A percentile compares a stretch with the other conserved stretches of the same genome.
These are phyloP conservation scores for Bilobella aurantiaca DNA, from an alignment of 1,140 invertebrate species.

Conservation along the genomic window DNA sequence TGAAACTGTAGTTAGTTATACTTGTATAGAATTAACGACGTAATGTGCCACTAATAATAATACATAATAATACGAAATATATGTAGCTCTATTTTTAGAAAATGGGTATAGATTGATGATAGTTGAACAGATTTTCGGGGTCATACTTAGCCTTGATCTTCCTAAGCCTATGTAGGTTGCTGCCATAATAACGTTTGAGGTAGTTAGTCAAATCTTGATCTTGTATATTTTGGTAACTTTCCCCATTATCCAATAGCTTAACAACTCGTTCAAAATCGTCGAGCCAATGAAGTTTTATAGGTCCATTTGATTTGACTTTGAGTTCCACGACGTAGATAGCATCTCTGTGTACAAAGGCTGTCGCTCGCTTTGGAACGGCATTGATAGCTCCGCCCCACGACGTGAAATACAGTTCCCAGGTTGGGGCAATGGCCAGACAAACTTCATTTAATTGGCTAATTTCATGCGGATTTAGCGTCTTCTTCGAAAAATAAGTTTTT, in stretches of 20 bases:
- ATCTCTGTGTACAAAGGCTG: background rate
- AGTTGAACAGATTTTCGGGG: background rate
- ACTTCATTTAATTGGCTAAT: background rate
- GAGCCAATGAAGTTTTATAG: background rate
- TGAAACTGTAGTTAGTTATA: no score
- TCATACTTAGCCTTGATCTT: background rate
- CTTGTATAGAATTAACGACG: no score
- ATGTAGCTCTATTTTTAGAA: no score
- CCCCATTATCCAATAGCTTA: background rate
- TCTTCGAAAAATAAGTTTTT: background rate
- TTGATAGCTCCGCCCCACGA: background rate
- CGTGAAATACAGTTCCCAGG: background rate
- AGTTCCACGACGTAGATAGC: background rate
- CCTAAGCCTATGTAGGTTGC: background rate
- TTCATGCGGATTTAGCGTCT: background rate
- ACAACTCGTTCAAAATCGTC: background rate
- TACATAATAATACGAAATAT: no score
- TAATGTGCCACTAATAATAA: no score
- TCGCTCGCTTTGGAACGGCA: background rate
- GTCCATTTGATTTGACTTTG: background rate
- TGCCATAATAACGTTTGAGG: background rate
- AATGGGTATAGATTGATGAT: constrained; percentile 1
- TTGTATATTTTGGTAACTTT: constrained; percentile 4
- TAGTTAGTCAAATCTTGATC: background rate
- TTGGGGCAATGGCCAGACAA: no score